Evolutionary conservation across 2,888 invertebrate genomes (phyloP), one percentile per base, ranked within the genome.

Genomic region (Microlaimidae sp.): DNA sequence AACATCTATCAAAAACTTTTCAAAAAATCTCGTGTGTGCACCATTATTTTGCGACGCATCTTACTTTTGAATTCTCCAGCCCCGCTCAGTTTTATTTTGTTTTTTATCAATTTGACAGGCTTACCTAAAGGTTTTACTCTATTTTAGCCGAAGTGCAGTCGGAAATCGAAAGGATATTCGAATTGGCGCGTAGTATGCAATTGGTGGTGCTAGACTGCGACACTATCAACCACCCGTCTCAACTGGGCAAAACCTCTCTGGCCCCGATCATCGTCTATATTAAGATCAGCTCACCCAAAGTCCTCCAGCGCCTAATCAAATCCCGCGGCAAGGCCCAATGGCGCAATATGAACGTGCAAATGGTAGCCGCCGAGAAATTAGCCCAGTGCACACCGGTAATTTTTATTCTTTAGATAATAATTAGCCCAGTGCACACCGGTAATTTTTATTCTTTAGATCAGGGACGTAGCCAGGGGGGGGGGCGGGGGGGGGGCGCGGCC

Each of bases 211-310:
- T 97, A 69, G 97, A 97, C 79, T 99, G 97, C 78, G 97, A 99
- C 79, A 99, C 97, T 66, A 95, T 97, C 75, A 97, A 97, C 78
- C 95, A 95, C 77, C 95, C 95, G 62, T 92, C 93, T 70, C 95
- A 95, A 76, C 80, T 95, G 70, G 40, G 90, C 70, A 99, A 99
- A 80, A 97, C 97, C 63, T 90, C 92, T 60, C 78, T 97, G 71
- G 95, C 97, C 63, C 97, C 97, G 65, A 90, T 90, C 70, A 84
- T 95, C 73, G 95, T 97, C 70, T 97, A 99, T 78, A 81, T 97
- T 72, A 97, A 99, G 79, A 95, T 99, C 73, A 85, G 90, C 69
- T 93, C 93, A 74, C 90, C 93, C 68, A 97, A 97, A 81, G n/a
- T n/a, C 67, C 79, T 97, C 65, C 93, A 95, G 76, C 81, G 95